Evolutionary conservation across 2,113 vertebrate species (phyloP).

Genomic region (Acrocephalus kingi): DNA sequence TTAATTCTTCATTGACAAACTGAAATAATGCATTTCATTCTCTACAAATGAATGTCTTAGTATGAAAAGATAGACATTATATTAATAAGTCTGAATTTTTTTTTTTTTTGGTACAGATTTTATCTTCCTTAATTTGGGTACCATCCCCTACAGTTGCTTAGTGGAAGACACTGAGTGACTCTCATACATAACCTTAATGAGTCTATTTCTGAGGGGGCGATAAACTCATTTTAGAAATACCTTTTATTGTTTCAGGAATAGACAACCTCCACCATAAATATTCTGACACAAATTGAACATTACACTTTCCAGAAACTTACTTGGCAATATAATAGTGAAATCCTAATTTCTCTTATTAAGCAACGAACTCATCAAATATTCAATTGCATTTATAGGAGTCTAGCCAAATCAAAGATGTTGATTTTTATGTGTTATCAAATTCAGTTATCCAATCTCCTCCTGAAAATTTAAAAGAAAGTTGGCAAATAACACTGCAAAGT

Average conservation of each 20-base stretch:
- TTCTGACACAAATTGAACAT: neutral
- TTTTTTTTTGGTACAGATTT: neutral
- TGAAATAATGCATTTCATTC: neutral
- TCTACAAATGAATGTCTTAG: neutral
- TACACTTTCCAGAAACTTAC: constrained; percentile 24
- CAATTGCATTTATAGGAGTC: neutral
- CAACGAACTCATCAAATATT: constrained; percentile 13
- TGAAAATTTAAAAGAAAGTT: constrained; percentile 46
- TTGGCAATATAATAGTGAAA: constrained; percentile 25
- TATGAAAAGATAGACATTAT: neutral
- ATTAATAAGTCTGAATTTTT: neutral
- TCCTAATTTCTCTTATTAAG: constrained; percentile 8
- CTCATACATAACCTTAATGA: neutral
- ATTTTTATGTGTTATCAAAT: constrained; percentile 47
- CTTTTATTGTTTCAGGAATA: neutral
- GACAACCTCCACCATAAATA: neutral
- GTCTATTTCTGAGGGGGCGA: neutral
- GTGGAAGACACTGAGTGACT: neutral
- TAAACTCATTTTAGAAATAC: neutral
- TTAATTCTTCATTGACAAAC: neutral
- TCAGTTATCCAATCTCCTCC: constrained; percentile 6
- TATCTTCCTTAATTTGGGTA: neutral
- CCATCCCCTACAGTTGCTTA: neutral
- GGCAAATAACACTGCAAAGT: neutral
- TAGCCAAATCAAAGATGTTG: neutral